A percentile compares a stretch with the other conserved stretches of the same genome.
phyloP scores from a whole-genome alignment of 2,797 vertebrate genomes.

The Natrix natrix region DNA sequence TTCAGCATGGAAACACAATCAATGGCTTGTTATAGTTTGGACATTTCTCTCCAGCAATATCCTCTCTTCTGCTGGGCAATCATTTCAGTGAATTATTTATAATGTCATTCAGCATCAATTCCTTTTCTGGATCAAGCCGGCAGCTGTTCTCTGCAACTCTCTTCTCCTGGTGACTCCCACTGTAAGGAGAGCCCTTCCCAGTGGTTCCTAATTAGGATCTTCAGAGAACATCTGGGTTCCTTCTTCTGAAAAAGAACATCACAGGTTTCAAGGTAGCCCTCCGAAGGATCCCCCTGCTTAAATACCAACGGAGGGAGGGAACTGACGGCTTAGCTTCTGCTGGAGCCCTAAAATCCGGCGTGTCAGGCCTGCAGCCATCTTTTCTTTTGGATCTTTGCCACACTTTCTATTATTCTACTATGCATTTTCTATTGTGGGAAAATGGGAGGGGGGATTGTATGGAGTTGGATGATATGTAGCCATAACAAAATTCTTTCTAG shows the following conservation, averaged over 20 bases:
- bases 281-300: slow-evolving; percentile 22
- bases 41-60: background rate
- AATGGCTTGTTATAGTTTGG: background rate
- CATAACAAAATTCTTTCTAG: too few species aligned
- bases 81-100: background rate
- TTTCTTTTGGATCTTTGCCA: too few species aligned
- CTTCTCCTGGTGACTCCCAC: background rate
- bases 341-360: slow-evolving; percentile 16
- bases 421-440: too few species aligned
- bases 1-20: background rate
- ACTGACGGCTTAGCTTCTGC: slow-evolving; percentile 19
- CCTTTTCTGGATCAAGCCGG: background rate
- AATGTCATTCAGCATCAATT: background rate
- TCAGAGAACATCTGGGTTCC: background rate
- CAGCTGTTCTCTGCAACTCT: background rate
- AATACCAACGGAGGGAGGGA: slow-evolving; percentile 25
- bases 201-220: slow-evolving; percentile 27
- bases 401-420: too few species aligned
- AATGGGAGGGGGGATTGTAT: too few species aligned
- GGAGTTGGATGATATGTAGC: too few species aligned
- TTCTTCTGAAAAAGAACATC: background rate
- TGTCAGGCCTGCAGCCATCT: too few species aligned
- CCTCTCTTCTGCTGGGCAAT: background rate
- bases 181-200: background rate
- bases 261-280: slow-evolving; percentile 46